Evolutionary conservation across 1,140 invertebrate genomes (phyloP), one percentile per base, ranked within the genome.

Genomic region (Paraescarpia echinospica): DNA sequence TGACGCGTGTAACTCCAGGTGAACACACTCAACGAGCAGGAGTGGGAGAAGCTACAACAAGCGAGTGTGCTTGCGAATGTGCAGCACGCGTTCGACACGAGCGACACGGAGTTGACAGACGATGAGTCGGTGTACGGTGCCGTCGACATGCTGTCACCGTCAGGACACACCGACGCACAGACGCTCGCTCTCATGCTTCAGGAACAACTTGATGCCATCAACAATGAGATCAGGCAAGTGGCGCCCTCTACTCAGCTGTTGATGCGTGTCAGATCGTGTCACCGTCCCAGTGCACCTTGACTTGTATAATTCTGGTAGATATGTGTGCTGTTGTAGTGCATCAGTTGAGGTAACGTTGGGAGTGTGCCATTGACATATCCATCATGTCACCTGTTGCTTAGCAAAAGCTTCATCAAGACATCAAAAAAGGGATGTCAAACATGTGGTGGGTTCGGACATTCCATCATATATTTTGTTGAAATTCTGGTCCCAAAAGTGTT

Each of bases 201-300:
- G 96, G 99, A 99, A 96, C 99, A 99, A 96, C 96, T 99, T 90
- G 99, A 99, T 96, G 99, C 99, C 94, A 99, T 99, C 94, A 99
- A 99, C 96, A 99, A 99, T 95, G 99, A 99, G 97, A 99, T 99
- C 94, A 97, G 97, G 96, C 96, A 93, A 91, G 92, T 92, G 33
- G 1, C 8, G 33, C 1, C 34, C 27, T 90, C 33, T 34, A n/a
- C n/a, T n/a, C n/a, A n/a, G n/a, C n/a, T n/a, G 35, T 90, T 31
- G 14, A 90, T 18, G 35, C 35, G 90, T 34, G 18, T 41, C 18
- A 34, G 2, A 41, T 90, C 14, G 35, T 33, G 90, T 33, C 8
- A 9, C n/a, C 18, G 4, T 33, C 2, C 59, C 1, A 77, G 27
- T 2, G 22, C 59, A 27, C 59, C 22, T 77, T 27, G 2, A 77